phyloP scores from a whole-genome alignment of 2,888 invertebrate genomes.

The Dryococelus australis region DNA sequence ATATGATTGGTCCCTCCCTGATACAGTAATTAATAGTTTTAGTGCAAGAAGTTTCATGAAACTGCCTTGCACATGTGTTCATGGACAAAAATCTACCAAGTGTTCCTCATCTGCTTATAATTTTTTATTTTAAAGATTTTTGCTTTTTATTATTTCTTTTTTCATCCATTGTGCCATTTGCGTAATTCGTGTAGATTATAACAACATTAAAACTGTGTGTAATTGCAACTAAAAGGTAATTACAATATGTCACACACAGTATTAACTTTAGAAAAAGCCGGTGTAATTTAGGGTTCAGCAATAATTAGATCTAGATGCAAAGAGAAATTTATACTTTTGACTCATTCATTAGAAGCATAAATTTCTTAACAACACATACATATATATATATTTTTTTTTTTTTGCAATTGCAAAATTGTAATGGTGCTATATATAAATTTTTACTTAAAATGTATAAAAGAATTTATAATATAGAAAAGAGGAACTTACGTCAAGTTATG shows the following conservation, averaged over 20 bases:
- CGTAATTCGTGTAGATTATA: constrained; percentile 24
- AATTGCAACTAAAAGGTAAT: constrained; percentile 31
- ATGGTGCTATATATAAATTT: constrained; percentile 41
- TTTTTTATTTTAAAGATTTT: not conserved
- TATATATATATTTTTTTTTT: constrained; percentile 22
- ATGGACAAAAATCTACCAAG: constrained; percentile 6
- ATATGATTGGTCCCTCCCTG: not conserved
- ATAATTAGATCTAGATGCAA: not conserved
- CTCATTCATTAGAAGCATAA: constrained; percentile 28
- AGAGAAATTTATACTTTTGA: constrained; percentile 35
- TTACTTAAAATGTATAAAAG: constrained; percentile 42
- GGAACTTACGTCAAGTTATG: not conserved
- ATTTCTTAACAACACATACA: constrained; percentile 26
- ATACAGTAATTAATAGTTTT: not conserved
- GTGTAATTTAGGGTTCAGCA: constrained; percentile 31
- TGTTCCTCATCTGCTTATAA: constrained; percentile 23
- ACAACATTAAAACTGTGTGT: constrained; percentile 33
- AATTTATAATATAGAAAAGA: constrained; percentile 29
- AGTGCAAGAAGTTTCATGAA: not conserved
- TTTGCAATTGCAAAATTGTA: constrained; percentile 39
- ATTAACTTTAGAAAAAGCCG: constrained; percentile 32
- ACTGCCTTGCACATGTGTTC: constrained; percentile 11
- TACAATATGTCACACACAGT: constrained; percentile 32
- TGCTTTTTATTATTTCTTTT: constrained; percentile 17
- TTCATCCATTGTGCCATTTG: constrained; percentile 20